Base-by-base conservation (phyloP, 2,888 invertebrate species). In the Dolomedes plantarius region DNA sequence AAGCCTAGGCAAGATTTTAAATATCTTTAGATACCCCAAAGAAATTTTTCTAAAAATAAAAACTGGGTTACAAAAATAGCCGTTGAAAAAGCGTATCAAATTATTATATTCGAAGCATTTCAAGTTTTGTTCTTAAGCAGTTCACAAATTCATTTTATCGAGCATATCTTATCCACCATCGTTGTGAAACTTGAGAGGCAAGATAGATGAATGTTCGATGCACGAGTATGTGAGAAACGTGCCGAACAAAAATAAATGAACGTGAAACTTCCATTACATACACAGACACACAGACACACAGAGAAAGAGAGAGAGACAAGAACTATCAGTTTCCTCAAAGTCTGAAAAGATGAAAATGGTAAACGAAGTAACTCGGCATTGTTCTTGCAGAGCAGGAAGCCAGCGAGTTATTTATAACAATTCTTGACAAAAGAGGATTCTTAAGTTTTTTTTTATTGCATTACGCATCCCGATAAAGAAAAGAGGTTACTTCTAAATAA, bases 311-410 rank as follows among this genome's bases (percentile, higher is more conserved):
- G n/a, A n/a, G n/a, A n/a, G n/a, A 5, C 5, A 2, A 46, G n/a
- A 28, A 13, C 28, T 31, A 65, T 65, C 65, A 11, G 11, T 67
- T 67, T 29, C 36, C n/a, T 6, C 23, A 19, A 9, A n/a, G 32
- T 19, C 19, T 11, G 1, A 32, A 29, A 32, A 67, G 32, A n/a
- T 67, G 32, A 65, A 65, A 65, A 65, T 1, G 3, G 65, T 31
- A 29, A 11, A 29, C 23, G 62, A 62, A 62, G 62, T 29, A 31
- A n/a, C 6, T 11, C 50, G 11, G 36, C 64, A 82, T 82, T 82
- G 82, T 82, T 82, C 62, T 65, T 29, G n/a, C 31, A 29, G 23
- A 64, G 27, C 69, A 71, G 71, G 82, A 82, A 82, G 68, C 36
- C 74, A 50, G 32, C 5, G 29, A 46, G 29, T 56, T 82, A 82